Percentiles rank a stretch among this genome's conserved stretches.
Evolutionary conservation across 2,113 vertebrate species (phyloP).

Genomic region (Chloropsis cyanopogon): DNA sequence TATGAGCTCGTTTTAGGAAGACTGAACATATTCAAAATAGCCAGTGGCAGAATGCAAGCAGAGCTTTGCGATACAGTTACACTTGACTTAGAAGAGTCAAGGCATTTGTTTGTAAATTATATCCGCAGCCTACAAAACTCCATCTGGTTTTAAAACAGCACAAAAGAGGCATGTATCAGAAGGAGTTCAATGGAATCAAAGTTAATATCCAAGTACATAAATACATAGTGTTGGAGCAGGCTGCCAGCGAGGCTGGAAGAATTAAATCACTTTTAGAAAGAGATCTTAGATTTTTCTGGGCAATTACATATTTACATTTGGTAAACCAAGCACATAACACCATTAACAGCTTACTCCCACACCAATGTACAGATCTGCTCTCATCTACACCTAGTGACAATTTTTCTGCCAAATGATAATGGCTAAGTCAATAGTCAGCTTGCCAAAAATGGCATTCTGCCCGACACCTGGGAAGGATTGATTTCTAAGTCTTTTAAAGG

Average conservation of each 20-base stretch:
- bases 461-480: neutral
- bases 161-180: neutral
- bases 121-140: neutral
- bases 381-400: neutral
- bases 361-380: neutral
- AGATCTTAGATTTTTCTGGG: neutral
- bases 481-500: neutral
- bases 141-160: neutral
- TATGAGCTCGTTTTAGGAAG: neutral
- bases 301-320: neutral
- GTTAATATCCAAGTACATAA: neutral
- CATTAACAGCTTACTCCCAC: neutral
- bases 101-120: neutral
- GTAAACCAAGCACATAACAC: neutral
- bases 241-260: neutral
- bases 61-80: neutral
- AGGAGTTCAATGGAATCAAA: neutral
- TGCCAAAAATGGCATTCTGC: neutral
- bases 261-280: neutral
- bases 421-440: neutral
- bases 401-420: neutral
- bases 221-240: neutral
- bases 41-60: rapidly evolving
- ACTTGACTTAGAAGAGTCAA: neutral
- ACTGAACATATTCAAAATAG: neutral